Evolutionary conservation across 2,113 vertebrate genomes (phyloP), one percentile per base, ranked within the genome.

Genomic region (Buteo buteo): DNA sequence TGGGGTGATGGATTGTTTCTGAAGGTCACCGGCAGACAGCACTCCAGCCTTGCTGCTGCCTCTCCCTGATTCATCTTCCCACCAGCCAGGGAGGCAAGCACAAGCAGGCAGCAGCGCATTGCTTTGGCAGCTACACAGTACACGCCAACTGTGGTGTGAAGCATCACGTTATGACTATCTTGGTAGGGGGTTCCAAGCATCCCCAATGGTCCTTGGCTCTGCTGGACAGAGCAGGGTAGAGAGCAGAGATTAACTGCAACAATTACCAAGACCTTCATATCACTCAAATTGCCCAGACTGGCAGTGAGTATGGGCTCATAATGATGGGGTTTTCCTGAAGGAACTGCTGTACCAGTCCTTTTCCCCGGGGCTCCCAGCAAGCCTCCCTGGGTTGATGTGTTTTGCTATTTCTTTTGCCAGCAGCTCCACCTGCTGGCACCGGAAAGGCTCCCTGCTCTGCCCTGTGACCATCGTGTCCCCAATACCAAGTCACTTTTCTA

Each of bases 351-450:
- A 22, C 58, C 71, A 36, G 40, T 11, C 45, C 29, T 31, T 31
- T 38, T 15, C 25, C 7, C 7, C 0, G 2, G 16, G 7, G 24
- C 50, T 82, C 72, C 55, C 86, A 69, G 73, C 11, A 34, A 71
- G 40, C 6, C 55, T 54, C 45, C 61, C 49, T 4, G 47, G 3
- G 11, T 4, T 25, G 50, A 36, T 44, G 44, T n/a, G 58, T 44
- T 91, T 49, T 42, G 58, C 14, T 3, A 31, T 95, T 93, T 88
- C 77, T 87, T 45, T 88, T 72, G 92, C 36, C 3, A 2, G 91
- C 90, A 96, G 94, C 95, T 97, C 96, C 96, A 96, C 90, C 96
- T 96, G 94, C 73, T 92, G 96, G 93, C 87, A 72, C 62, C 8
- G 52, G 17, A 29, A 74, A 11, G 6, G 65, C 42, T 92, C 86